Evolutionary conservation across 2,797 vertebrate genomes (phyloP), one percentile per base, ranked within the genome.

Genomic region (Malacoraja senta): DNA sequence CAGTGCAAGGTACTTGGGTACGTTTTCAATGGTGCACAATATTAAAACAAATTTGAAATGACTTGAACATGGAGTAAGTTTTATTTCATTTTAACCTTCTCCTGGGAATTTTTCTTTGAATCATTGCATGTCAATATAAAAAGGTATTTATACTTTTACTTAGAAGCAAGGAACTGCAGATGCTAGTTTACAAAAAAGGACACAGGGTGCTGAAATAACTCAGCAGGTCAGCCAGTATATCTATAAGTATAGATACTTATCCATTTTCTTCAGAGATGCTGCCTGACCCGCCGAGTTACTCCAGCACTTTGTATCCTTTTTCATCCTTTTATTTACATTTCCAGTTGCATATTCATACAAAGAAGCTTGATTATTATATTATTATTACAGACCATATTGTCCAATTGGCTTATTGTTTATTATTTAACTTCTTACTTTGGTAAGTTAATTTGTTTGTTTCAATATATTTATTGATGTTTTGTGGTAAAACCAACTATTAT

Each of bases 21-120:
- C 97, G 96, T 96, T 95, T 94, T 95, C 96, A 95, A 96, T 97
- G 97, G 97, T 97, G 97, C 97, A 97, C 97, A 97, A 97, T 96
- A 97, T 97, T 97, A 96, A 97, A 96, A 96, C 96, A 96, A 97
- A 97, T 97, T 98, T 97, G 97, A 97, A 97, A 94, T 93, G 93
- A 94, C 71, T 26, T n/a, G 90, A 92, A 74, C 26, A 91, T 74
- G 90, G 71, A 32, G 35, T 12, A 91, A 72, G 90, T 74, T 91
- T 91, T 91, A 91, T 74, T 91, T 53, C 84, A 88, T 88, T 88
- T 68, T 74, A 26, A 68, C 65, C 38, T 38, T 91, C 53, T 29
- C 32, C n/a, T 72, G 68, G 26, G 29, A 92, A 53, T 76, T 53
- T 10, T 44, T 91, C 71, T 76, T 91, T 19, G 38, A 35, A 74